Conservation (phyloP, 2,888 invertebrate genomes). For the Hemaris fuciformis region DNA sequence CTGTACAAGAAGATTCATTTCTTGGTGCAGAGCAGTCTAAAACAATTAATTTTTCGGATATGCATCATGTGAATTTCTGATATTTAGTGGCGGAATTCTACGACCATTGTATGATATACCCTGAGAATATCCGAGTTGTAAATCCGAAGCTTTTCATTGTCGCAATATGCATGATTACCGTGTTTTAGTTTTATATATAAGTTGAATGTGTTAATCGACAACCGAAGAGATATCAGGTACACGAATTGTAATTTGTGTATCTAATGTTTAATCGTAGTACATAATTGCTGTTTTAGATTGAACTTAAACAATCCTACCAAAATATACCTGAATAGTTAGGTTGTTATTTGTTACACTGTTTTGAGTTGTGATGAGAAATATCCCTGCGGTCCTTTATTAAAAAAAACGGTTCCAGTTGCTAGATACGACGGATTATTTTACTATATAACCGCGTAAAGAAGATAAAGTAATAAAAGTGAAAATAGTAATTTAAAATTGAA, state of each 20-base stretch:
- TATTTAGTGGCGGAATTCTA: not conserved
- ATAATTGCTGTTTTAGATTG: not conserved
- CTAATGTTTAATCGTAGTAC: no score
- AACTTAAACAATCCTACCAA: not conserved
- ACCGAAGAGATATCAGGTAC: not conserved
- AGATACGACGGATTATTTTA: not conserved
- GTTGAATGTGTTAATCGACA: not conserved
- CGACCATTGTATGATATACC: conserved; percentile 5
- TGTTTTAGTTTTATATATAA: conserved; percentile 1
- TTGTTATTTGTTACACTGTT: not conserved
- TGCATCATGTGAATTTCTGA: not conserved
- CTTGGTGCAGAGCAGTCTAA: not conserved
- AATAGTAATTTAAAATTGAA: not conserved
- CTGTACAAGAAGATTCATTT: not conserved
- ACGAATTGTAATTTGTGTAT: not conserved
- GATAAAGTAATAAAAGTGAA: conserved; percentile 1
- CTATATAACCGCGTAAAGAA: not conserved
- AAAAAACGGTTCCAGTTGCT: not conserved
- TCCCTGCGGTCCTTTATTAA: not conserved
- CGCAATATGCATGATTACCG: conserved; percentile 4
- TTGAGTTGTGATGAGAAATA: not conserved
- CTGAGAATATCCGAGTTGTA: not conserved
- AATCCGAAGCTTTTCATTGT: conserved; percentile 1
- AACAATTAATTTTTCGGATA: not conserved
- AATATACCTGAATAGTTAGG: no score